phyloP scores from a whole-genome alignment of 2,888 invertebrate species.

The Margaritifera margaritifera region DNA sequence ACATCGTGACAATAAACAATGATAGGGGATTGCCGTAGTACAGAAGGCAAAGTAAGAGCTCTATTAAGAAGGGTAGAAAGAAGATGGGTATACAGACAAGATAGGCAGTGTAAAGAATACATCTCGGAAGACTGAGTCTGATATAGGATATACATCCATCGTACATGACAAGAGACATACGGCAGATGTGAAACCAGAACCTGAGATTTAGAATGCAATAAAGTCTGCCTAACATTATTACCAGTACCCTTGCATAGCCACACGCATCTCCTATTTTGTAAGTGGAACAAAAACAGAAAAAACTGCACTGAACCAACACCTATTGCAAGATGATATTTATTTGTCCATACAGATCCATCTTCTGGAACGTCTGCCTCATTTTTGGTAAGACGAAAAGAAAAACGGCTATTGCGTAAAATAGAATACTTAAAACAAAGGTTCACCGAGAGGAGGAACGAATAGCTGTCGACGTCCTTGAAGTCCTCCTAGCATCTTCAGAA shows the following conservation, averaged over 20 bases:
- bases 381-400: conserved; percentile 17
- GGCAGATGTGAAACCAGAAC: conserved; percentile 12
- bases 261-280: conserved; percentile 3
- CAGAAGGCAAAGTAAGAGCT: conserved; percentile 9
- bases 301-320: conserved; percentile 10
- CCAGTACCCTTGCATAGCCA: conserved; percentile 12
- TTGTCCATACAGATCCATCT: background rate
- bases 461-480: conserved; percentile 18
- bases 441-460: conserved; percentile 24
- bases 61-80: conserved; percentile 7
- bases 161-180: background rate
- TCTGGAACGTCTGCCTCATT: conserved; percentile 9
- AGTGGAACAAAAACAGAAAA: conserved; percentile 1
- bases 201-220: conserved; percentile 13
- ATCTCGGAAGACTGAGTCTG: no score
- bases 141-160: background rate
- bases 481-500: conserved; percentile 26
- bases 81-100: conserved; percentile 9
- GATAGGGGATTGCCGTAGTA: conserved; percentile 15
- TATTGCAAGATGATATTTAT: conserved; percentile 10
- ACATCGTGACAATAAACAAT: background rate
- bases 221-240: conserved; percentile 6
- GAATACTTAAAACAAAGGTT: conserved; percentile 15
- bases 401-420: conserved; percentile 13
- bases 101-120: background rate